phyloP scores from a whole-genome alignment of 2,888 invertebrate species.

The Marasmarcha lunaedactyla region DNA sequence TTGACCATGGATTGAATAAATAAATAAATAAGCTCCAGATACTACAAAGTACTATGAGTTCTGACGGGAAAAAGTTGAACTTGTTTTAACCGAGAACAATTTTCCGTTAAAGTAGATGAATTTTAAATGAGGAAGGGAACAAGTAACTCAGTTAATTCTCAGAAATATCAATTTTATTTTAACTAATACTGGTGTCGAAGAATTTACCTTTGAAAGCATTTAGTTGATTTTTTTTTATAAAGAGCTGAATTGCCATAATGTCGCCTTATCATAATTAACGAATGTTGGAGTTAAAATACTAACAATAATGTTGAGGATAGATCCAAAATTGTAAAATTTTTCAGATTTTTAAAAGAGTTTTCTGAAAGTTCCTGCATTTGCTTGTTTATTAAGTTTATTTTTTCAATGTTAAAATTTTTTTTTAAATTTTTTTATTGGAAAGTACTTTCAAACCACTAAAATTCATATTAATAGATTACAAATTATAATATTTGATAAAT shows the following conservation, averaged over 20 bases:
- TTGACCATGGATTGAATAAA: too few relatives aligned
- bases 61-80: conserved; percentile 88
- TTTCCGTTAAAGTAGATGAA: conserved; percentile 81
- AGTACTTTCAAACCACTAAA: conserved; percentile 79
- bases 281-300: conserved; percentile 82
- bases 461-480: conserved; percentile 80
- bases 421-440: conserved; percentile 78
- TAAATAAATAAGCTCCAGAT: conserved; percentile 79
- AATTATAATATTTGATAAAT: conserved; percentile 76
- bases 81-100: conserved; percentile 81
- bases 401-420: conserved; percentile 74
- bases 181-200: conserved; percentile 84
- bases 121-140: conserved; percentile 87
- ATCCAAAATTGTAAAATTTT: conserved; percentile 80
- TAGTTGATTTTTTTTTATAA: conserved; percentile 82
- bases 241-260: conserved; percentile 78
- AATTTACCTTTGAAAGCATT: conserved; percentile 86
- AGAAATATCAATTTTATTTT: conserved; percentile 84
- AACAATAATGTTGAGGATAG: conserved; percentile 82
- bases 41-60: conserved; percentile 84
- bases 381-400: conserved; percentile 79
- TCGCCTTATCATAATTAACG: too few relatives aligned
- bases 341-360: conserved; percentile 80
- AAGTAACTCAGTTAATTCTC: conserved; percentile 85
- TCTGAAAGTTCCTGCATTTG: conserved; percentile 81